Percentiles rank a stretch among this genome's conserved stretches.
Conservation (phyloP, 2,888 invertebrate genomes). For the Tubulanus polymorphus region DNA sequence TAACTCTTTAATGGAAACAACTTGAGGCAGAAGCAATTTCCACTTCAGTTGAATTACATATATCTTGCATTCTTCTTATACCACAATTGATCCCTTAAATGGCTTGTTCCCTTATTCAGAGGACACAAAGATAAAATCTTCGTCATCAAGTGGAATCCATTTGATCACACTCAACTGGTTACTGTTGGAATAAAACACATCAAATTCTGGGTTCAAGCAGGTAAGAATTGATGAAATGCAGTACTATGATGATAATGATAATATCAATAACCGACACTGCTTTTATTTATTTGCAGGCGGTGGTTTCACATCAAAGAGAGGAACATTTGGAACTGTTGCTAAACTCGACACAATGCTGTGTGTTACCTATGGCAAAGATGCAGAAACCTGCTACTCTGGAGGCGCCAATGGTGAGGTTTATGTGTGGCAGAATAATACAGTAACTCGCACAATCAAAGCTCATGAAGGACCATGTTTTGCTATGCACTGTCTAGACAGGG, state of each 20-base stretch:
- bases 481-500: slow-evolving; percentile 53
- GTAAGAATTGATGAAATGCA: no score
- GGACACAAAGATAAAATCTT: slow-evolving; percentile 56
- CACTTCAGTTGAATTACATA: no score
- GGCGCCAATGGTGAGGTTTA: slow-evolving; percentile 52
- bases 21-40: no score
- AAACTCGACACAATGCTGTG: slow-evolving; percentile 54
- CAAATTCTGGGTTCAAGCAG: slow-evolving; percentile 55
- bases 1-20: no score
- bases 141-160: slow-evolving; percentile 54
- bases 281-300: slow-evolving; percentile 38
- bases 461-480: slow-evolving; percentile 54
- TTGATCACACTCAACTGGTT: slow-evolving; percentile 47
- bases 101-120: slow-evolving; percentile 31
- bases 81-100: not conserved
- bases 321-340: slow-evolving; percentile 51
- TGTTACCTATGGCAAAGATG: slow-evolving; percentile 47
- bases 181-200: slow-evolving; percentile 55
- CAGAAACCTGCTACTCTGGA: slow-evolving; percentile 50
- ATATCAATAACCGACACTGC: no score
- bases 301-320: slow-evolving; percentile 52
- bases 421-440: slow-evolving; percentile 46
- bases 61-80: not conserved
- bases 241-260: no score
- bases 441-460: slow-evolving; percentile 50